phyloP scores from a whole-genome alignment of 1,140 invertebrate genomes.

The Diabrotica virgifera region DNA sequence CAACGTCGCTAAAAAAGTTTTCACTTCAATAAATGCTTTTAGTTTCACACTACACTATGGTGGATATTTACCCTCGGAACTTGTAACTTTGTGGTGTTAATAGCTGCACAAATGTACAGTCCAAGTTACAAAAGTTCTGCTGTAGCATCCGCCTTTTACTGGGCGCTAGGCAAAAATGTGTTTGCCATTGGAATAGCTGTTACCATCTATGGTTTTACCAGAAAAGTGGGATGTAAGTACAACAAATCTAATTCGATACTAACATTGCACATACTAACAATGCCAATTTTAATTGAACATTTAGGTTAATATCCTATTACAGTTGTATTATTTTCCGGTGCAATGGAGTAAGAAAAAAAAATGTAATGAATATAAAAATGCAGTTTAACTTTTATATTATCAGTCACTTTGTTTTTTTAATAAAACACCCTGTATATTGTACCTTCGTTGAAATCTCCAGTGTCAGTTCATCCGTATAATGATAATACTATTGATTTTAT shows the following conservation, averaged over 20 bases:
- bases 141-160: slow-evolving; percentile 34
- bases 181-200: slow-evolving; percentile 34
- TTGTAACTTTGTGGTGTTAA: slow-evolving; percentile 28
- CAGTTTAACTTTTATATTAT: no score
- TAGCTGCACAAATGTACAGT: slow-evolving; percentile 32
- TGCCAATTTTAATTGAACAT: no score
- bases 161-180: slow-evolving; percentile 33
- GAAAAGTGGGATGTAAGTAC: slow-evolving; percentile 38
- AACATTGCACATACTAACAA: background rate
- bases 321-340: no score
- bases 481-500: no score
- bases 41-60: slow-evolving; percentile 34
- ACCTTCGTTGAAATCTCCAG: no score
- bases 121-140: slow-evolving; percentile 23
- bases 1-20: no score
- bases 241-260: slow-evolving; percentile 7
- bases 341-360: no score
- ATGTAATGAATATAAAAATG: no score
- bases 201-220: slow-evolving; percentile 32
- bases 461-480: no score
- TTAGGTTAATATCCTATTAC: no score
- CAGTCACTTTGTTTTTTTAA: no score
- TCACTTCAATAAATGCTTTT: slow-evolving; percentile 9
- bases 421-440: no score
- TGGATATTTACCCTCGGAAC: slow-evolving; percentile 31